These are phyloP conservation scores for Cettia cetti DNA, from an alignment of 2,113 vertebrate genomes.

Conservation along the genomic window DNA sequence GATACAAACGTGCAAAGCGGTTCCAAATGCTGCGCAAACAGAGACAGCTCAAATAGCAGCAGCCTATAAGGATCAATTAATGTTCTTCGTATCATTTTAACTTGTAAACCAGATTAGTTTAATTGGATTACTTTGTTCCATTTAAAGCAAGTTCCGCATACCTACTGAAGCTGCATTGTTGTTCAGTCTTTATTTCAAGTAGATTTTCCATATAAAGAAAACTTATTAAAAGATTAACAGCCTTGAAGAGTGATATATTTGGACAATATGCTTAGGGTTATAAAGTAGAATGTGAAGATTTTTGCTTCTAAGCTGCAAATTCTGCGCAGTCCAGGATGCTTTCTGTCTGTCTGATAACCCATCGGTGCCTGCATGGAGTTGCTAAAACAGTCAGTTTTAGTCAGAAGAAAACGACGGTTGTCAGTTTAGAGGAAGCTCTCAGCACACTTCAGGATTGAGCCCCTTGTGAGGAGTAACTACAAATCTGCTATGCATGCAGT, in stretches of 20 bases:
- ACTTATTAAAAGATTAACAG: slow-evolving; percentile 62
- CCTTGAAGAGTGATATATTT: slow-evolving; percentile 29
- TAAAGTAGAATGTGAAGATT: neutral
- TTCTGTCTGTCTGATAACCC: neutral
- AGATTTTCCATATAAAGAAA: slow-evolving; percentile 27
- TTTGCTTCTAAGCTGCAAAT: neutral
- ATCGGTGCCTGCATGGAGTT: neutral
- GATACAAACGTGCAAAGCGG: slow-evolving; percentile 61
- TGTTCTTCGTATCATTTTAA: slow-evolving; percentile 62
- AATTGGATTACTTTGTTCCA: slow-evolving; percentile 67
- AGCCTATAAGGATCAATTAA: slow-evolving; percentile 54
- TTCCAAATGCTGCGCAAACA: slow-evolving; percentile 65
- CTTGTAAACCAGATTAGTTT: slow-evolving; percentile 59
- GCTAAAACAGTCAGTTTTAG: neutral
- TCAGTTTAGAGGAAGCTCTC: neutral
- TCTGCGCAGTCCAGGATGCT: neutral
- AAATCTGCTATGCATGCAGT: slow-evolving; percentile 32
- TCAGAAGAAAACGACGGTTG: neutral
- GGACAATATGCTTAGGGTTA: slow-evolving; percentile 40
- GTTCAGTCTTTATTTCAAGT: slow-evolving; percentile 43
- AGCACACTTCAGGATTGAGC: neutral
- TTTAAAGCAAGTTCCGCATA: slow-evolving; percentile 28
- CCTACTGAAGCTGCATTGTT: slow-evolving; percentile 26
- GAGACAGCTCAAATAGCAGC: slow-evolving; percentile 46
- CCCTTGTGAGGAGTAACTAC: slow-evolving; percentile 1